A percentile compares a stretch with the other conserved stretches of the same genome.
These are phyloP conservation scores for Microctenopoma steveboyesi DNA, from an alignment of 2,797 vertebrate genomes.

Conservation along the genomic window DNA sequence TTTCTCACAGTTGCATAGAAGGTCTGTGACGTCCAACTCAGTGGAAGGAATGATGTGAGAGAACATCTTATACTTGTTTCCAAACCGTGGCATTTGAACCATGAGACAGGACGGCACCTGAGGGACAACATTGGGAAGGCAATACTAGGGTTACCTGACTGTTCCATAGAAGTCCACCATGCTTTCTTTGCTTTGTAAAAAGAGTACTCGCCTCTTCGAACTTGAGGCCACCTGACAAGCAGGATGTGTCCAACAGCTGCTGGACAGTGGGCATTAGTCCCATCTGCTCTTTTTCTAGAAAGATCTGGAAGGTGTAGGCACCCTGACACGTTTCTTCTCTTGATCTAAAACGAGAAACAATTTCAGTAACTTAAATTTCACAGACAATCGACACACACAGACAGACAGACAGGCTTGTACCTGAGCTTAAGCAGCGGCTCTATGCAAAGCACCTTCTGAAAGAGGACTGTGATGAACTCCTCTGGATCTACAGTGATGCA, in stretches of 20 bases:
- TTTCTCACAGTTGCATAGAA: conserved; percentile 83
- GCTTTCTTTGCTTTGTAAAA: neutral
- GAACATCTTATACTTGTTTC: conserved; percentile 89
- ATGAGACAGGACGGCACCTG: conserved; percentile 85
- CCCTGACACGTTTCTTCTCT: conserved; percentile 73
- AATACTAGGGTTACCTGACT: neutral
- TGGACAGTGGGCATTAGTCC: conserved; percentile 82
- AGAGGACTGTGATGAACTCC: conserved; percentile 85
- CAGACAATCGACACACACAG: too few species aligned
- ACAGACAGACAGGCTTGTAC: conserved; percentile 54
- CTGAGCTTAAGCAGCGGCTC: conserved; percentile 85
- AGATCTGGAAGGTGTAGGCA: conserved; percentile 86
- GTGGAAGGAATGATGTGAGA: conserved; percentile 85
- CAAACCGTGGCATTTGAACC: conserved; percentile 88
- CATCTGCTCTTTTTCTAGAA: conserved; percentile 83
- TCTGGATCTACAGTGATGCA: conserved; percentile 80
- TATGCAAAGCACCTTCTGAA: conserved; percentile 81
- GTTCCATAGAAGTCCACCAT: neutral
- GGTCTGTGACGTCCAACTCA: conserved; percentile 85
- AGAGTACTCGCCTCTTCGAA: conserved; percentile 81
- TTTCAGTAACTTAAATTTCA: neutral
- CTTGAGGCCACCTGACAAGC: conserved; percentile 82
- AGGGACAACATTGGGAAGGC: neutral
- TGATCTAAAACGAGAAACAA: conserved; percentile 67
- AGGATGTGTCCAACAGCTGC: conserved; percentile 84